A percentile compares a stretch with the other conserved stretches of the same genome.
Conservation (phyloP, 2,888 invertebrate species). For the Drosophila rellima region DNA sequence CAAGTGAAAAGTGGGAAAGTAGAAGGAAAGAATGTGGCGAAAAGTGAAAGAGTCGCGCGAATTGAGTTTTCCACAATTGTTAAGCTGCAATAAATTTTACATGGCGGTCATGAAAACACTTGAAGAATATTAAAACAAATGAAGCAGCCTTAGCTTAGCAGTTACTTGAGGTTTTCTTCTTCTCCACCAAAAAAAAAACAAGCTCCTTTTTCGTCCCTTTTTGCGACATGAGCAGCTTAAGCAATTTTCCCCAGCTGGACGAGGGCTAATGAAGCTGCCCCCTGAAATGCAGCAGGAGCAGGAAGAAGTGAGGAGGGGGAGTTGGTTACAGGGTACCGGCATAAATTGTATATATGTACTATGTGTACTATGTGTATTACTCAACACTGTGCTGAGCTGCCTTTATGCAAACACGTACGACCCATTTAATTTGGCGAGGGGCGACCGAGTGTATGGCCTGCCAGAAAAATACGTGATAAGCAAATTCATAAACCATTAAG, state of each 20-base stretch:
- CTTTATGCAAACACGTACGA: conserved; percentile 74
- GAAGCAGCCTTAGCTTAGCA: conserved; percentile 30
- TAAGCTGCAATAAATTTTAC: conserved; percentile 65
- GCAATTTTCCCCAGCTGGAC: conserved; percentile 40
- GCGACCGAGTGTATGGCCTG: conserved; percentile 59
- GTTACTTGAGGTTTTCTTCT: conserved; percentile 28
- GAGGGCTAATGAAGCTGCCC: conserved; percentile 48
- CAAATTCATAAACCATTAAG: conserved; percentile 76
- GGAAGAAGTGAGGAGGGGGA: neutral
- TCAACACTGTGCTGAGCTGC: conserved; percentile 30
- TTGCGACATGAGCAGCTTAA: conserved; percentile 42
- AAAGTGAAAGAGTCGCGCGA: conserved; percentile 20
- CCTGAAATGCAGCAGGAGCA: conserved; percentile 11
- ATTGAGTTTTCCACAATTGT: conserved; percentile 38
- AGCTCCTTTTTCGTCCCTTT: conserved; percentile 18
- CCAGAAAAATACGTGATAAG: conserved; percentile 74
- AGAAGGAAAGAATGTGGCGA: neutral
- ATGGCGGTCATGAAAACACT: conserved; percentile 66
- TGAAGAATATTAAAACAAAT: conserved; percentile 68
- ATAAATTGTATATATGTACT: conserved; percentile 27
- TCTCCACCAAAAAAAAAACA: neutral
- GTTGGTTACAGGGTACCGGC: neutral
- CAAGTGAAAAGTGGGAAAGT: conserved; percentile 16
- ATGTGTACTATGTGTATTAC: conserved; percentile 17
- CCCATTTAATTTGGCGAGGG: conserved; percentile 72